These are phyloP conservation scores for Subacronicta megacephala DNA, from an alignment of 2,888 invertebrate genomes.

Conservation along the genomic window DNA sequence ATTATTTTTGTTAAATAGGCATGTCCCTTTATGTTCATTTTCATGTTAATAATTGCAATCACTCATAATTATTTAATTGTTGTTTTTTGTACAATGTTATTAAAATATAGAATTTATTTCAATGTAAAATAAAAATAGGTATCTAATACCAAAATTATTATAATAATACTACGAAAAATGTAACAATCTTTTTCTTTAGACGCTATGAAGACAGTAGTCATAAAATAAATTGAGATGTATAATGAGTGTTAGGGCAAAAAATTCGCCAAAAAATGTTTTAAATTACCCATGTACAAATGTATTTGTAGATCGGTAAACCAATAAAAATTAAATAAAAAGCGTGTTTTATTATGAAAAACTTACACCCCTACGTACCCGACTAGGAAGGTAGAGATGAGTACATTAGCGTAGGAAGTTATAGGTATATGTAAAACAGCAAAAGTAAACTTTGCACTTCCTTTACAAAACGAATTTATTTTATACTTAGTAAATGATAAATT, in stretches of 20 bases:
- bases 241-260: constrained; percentile 82
- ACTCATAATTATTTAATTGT: too few species aligned
- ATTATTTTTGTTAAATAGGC: too few species aligned
- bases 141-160: constrained; percentile 62
- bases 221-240: constrained; percentile 71
- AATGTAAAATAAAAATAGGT: constrained; percentile 52
- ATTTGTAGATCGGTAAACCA: constrained; percentile 84
- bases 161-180: constrained; percentile 26
- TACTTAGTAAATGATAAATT: too few species aligned
- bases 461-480: too few species aligned
- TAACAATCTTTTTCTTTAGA: constrained; percentile 40
- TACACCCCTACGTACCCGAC: too few species aligned
- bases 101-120: constrained; percentile 48
- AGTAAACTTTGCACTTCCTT: too few species aligned
- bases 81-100: constrained; percentile 49
- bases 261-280: constrained; percentile 77
- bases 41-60: too few species aligned
- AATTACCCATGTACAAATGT: constrained; percentile 83
- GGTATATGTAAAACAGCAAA: too few species aligned
- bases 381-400: too few species aligned
- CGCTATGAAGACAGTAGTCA: constrained; percentile 51
- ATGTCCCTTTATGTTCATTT: too few species aligned
- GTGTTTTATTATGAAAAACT: background rate
- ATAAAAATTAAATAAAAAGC: constrained; percentile 61
- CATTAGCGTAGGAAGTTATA: too few species aligned